Evolutionary conservation across 2,113 vertebrate species (phyloP).

Genomic region (Hyperoodon ampullatus): DNA sequence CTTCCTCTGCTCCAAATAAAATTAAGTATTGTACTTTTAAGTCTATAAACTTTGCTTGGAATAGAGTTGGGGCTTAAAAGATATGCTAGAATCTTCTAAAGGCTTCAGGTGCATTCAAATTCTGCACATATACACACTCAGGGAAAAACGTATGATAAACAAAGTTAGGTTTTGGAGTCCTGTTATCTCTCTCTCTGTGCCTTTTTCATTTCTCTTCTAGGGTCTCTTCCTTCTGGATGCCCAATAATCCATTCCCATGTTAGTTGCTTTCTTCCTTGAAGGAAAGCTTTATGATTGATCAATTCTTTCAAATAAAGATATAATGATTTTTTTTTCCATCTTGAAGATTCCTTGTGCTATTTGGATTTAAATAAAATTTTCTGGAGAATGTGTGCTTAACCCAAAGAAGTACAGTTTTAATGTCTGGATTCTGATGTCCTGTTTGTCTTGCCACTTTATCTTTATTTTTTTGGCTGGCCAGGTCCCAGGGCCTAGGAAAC

Average conservation of each 20-base stretch:
- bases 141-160: not conserved
- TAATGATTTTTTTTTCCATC: not conserved
- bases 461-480: not conserved
- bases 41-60: not conserved
- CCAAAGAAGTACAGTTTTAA: not conserved
- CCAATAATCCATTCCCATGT: not conserved
- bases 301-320: conserved; percentile 1
- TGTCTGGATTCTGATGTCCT: not conserved
- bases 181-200: not conserved
- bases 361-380: not conserved
- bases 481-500: not conserved
- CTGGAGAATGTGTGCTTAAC: not conserved
- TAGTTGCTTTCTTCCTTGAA: conserved; percentile 1
- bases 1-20: conserved; percentile 27
- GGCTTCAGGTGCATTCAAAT: not conserved
- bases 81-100: not conserved
- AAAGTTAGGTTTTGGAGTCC: not conserved
- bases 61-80: not conserved
- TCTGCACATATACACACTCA: not conserved
- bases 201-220: not conserved
- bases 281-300: not conserved
- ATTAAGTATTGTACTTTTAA: conserved; percentile 37
- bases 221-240: not conserved
- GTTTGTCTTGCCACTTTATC: not conserved
- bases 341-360: not conserved